Evolutionary conservation across 2,888 invertebrate species (phyloP).

Genomic region (Seladonia tumulorum): DNA sequence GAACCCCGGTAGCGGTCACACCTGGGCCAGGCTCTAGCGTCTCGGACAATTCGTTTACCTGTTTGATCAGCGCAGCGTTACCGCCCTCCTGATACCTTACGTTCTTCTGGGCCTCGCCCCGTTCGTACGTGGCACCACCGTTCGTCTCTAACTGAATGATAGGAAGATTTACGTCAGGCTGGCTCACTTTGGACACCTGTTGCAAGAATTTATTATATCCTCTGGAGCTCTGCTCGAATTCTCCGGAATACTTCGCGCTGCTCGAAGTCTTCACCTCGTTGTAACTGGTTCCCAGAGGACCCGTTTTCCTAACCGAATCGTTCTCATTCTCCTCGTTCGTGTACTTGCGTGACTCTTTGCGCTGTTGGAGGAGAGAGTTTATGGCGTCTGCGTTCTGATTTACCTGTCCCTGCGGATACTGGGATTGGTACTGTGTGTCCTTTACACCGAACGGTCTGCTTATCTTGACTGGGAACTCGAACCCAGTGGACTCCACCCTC

Average conservation of each 20-base stretch:
- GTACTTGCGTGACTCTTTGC: slow-evolving; percentile 25
- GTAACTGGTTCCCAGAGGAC: background rate
- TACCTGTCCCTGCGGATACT: slow-evolving; percentile 12
- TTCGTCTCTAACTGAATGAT: slow-evolving; percentile 43
- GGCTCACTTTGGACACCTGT: slow-evolving; percentile 21
- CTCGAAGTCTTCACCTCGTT: slow-evolving; percentile 8
- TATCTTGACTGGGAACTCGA: slow-evolving; percentile 34
- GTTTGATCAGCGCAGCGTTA: slow-evolving; percentile 59
- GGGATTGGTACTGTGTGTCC: background rate
- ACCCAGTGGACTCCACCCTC: slow-evolving; percentile 15
- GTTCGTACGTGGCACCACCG: background rate
- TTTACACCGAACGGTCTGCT: slow-evolving; percentile 39
- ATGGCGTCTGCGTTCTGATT: slow-evolving; percentile 58
- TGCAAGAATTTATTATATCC: slow-evolving; percentile 46
- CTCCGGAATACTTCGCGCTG: background rate
- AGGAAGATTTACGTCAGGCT: background rate
- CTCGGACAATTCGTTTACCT: slow-evolving; percentile 65
- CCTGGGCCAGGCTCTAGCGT: slow-evolving; percentile 80
- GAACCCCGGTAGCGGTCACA: slow-evolving; percentile 81
- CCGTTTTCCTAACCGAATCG: background rate
- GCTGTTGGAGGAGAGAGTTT: slow-evolving; percentile 48
- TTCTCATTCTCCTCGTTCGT: background rate
- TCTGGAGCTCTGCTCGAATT: slow-evolving; percentile 22
- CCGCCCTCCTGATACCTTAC: slow-evolving; percentile 31
- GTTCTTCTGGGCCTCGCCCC: background rate